These are phyloP conservation scores for Leucophora obtusa DNA, from an alignment of 2,888 invertebrate genomes.

Conservation along the genomic window DNA sequence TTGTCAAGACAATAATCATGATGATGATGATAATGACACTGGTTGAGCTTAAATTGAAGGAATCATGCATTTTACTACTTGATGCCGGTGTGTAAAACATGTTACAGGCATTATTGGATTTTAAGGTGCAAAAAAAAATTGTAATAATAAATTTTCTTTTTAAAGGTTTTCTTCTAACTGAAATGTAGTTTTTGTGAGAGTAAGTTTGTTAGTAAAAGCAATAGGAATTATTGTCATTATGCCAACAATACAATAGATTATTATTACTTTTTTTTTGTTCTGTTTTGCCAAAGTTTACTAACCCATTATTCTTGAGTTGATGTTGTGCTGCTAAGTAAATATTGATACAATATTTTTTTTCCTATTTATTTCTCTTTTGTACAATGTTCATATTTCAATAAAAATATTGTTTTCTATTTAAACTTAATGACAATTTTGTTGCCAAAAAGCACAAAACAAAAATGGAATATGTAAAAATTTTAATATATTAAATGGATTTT, in stretches of 20 bases:
- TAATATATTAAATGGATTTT: conserved; percentile 62
- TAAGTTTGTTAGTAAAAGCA: conserved; percentile 36
- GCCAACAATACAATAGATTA: conserved; percentile 57
- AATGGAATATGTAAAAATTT: conserved; percentile 54
- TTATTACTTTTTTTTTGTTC: conserved; percentile 35
- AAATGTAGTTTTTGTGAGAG: neutral
- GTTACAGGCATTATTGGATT: conserved; percentile 57
- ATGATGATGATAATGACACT: conserved; percentile 40
- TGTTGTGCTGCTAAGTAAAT: conserved; percentile 22
- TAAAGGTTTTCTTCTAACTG: conserved; percentile 12
- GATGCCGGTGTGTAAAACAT: conserved; percentile 29
- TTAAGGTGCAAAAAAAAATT: conserved; percentile 23
- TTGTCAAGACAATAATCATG: conserved; percentile 22
- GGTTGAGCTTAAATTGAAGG: conserved; percentile 53
- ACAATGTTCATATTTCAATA: conserved; percentile 44
- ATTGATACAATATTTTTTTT: conserved; percentile 32
- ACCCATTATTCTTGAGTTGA: neutral
- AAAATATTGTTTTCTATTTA: conserved; percentile 16
- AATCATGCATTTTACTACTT: conserved; percentile 37
- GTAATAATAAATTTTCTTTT: conserved; percentile 10
- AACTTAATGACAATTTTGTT: conserved; percentile 61
- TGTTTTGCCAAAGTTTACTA: conserved; percentile 63
- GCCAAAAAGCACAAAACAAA: conserved; percentile 51
- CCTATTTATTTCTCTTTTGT: conserved; percentile 44
- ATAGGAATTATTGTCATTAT: conserved; percentile 56